phyloP scores from a whole-genome alignment of 2,888 invertebrate genomes.

The Aleiodes alternator region DNA sequence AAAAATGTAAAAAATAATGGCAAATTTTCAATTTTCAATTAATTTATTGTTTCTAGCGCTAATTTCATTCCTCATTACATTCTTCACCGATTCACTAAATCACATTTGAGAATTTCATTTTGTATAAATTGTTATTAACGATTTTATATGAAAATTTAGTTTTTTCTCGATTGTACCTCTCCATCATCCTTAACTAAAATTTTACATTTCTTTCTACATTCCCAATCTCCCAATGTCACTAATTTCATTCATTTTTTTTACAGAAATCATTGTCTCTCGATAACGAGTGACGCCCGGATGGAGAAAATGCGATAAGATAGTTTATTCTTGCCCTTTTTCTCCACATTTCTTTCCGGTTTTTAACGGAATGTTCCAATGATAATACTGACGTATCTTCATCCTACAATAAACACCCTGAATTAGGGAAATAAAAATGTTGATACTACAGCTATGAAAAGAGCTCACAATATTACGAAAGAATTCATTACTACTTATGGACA shows the following conservation, averaged over 20 bases:
- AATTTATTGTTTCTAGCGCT: too few species aligned
- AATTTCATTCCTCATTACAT: too few species aligned
- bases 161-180: too few species aligned
- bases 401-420: neutral
- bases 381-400: slow-evolving; percentile 7
- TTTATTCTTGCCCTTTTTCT: neutral
- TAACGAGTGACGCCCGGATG: neutral
- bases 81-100: too few species aligned
- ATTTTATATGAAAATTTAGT: too few species aligned
- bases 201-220: too few species aligned
- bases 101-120: too few species aligned
- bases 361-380: neutral
- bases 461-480: slow-evolving; percentile 18
- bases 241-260: neutral
- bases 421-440: slow-evolving; percentile 1
- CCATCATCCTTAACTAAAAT: too few species aligned
- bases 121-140: too few species aligned
- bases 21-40: too few species aligned
- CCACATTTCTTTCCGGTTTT: neutral
- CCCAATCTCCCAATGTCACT: too few species aligned
- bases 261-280: neutral
- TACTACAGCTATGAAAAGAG: slow-evolving; percentile 5
- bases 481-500: slow-evolving; percentile 11
- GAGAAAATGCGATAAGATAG: slow-evolving; percentile 11
- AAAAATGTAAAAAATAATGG: too few species aligned